Evolutionary conservation across 2,113 vertebrate species (phyloP).

Genomic region (Chlamydotis undulata): DNA sequence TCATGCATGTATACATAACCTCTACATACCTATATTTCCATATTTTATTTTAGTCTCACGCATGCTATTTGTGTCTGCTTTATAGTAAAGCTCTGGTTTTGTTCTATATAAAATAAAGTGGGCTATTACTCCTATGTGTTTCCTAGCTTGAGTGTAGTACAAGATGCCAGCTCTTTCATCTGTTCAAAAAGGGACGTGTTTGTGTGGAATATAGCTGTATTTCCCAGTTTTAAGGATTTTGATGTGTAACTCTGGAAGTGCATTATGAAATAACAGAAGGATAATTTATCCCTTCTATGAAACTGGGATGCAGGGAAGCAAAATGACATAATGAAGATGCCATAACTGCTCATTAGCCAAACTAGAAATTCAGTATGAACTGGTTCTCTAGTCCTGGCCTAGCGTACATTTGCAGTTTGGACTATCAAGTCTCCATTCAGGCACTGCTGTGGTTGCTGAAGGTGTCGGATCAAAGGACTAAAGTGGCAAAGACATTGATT

Average conservation of each 20-base stretch:
- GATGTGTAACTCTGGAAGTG: not conserved
- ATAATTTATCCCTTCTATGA: not conserved
- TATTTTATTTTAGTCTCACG: not conserved
- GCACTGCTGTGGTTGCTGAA: not conserved
- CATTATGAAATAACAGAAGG: not conserved
- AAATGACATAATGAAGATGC: not conserved
- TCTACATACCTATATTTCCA: not conserved
- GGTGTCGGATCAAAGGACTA: not conserved
- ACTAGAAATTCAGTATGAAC: not conserved
- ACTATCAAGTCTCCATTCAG: not conserved
- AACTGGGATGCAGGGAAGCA: not conserved
- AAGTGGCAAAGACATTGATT: not conserved
- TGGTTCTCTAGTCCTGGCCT: not conserved
- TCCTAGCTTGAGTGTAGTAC: not conserved
- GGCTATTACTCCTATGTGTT: not conserved
- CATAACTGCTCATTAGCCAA: not conserved
- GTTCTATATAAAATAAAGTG: not conserved
- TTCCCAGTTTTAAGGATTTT: not conserved
- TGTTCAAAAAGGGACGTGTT: not conserved
- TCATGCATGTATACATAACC: not conserved
- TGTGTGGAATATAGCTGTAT: not conserved
- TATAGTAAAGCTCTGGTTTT: not conserved
- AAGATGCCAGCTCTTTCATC: not conserved
- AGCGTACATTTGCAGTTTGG: not conserved
- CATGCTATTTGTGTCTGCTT: not conserved